Conservation (phyloP, 2,113 vertebrate species). For the Acrocephalus kingi region DNA sequence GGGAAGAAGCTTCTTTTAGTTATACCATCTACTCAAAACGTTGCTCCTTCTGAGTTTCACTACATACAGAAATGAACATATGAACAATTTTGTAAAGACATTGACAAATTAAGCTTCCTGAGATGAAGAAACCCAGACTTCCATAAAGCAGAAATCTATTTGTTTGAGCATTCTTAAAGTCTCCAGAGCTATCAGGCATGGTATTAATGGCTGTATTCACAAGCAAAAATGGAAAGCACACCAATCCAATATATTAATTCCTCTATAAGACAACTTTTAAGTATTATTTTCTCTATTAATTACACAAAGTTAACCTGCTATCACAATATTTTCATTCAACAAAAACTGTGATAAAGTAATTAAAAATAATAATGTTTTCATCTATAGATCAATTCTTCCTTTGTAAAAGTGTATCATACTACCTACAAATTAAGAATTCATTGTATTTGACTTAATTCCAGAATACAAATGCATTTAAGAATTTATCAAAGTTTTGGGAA, state of each 20-base stretch:
- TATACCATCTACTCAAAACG: not conserved
- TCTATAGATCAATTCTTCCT: not conserved
- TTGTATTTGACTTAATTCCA: not conserved
- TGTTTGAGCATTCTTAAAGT: not conserved
- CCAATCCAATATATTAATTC: not conserved
- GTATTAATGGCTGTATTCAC: not conserved
- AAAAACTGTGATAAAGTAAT: not conserved
- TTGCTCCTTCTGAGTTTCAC: not conserved
- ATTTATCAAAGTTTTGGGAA: not conserved
- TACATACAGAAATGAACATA: not conserved
- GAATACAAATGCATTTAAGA: not conserved
- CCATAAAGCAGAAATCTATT: not conserved
- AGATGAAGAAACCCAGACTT: not conserved
- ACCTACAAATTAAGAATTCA: not conserved
- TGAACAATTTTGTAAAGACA: not conserved
- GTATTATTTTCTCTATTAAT: not conserved
- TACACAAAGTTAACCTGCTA: not conserved
- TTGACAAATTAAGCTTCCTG: not conserved
- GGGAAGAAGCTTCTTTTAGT: not conserved
- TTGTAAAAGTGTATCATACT: not conserved
- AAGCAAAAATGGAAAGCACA: not conserved
- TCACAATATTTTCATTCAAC: not conserved
- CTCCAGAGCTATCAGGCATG: not conserved
- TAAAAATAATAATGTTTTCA: not conserved
- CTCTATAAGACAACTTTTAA: not conserved